phyloP scores from a whole-genome alignment of 2,113 vertebrate genomes.

The Campylomormyrus tamandua region DNA sequence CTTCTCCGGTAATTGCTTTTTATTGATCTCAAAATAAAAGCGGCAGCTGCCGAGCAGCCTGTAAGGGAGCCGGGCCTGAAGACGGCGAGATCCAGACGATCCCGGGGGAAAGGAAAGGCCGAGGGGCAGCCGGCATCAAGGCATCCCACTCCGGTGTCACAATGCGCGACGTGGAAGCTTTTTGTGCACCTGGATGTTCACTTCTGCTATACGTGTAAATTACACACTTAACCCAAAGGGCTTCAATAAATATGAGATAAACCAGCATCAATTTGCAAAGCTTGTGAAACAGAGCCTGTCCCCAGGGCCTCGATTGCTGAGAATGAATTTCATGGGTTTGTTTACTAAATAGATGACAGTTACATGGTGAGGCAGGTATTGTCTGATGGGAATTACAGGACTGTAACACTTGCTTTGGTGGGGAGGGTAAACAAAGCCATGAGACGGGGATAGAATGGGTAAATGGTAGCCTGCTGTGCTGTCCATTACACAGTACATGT shows the following conservation, averaged over 20 bases:
- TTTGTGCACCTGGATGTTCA: background rate
- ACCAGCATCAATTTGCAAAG: background rate
- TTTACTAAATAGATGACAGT: background rate
- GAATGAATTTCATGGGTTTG: background rate
- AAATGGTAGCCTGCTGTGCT: background rate
- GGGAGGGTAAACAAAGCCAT: background rate
- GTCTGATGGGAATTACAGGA: background rate
- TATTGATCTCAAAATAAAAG: conserved; percentile 1
- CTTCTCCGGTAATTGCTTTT: conserved; percentile 5
- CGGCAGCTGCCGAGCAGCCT: background rate
- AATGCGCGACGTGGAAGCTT: background rate
- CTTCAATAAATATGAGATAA: background rate
- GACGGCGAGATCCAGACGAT: background rate
- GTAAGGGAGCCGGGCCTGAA: background rate
- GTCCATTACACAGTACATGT: background rate
- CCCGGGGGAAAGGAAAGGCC: background rate
- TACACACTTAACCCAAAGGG: background rate
- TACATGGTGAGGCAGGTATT: background rate
- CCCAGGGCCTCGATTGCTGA: background rate
- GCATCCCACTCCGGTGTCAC: background rate
- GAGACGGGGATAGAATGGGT: background rate
- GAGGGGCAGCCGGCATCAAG: background rate
- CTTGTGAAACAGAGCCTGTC: background rate
- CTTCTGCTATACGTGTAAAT: background rate
- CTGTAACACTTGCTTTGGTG: background rate